Percentiles rank a stretch among this genome's conserved stretches.
Evolutionary conservation across 2,888 invertebrate species (phyloP).

Genomic region (Megaustenia siamemsis): DNA sequence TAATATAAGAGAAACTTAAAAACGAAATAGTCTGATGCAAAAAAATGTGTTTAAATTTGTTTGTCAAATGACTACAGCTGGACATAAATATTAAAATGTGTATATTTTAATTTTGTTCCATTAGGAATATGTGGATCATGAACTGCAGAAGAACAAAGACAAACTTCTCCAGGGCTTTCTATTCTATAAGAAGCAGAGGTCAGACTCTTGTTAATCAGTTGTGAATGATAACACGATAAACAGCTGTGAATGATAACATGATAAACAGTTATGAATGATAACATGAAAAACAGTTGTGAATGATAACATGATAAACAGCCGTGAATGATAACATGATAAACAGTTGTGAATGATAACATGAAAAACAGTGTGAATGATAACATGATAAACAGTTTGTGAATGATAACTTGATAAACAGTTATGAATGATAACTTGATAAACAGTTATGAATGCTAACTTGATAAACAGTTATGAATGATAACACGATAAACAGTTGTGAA

Average conservation of each 20-base stretch:
- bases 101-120: conserved; percentile 47
- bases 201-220: not conserved
- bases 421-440: too few relatives aligned
- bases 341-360: too few relatives aligned
- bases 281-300: too few relatives aligned
- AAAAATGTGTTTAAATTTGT: not conserved
- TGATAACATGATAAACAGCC: too few relatives aligned
- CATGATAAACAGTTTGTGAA: not conserved
- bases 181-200: conserved; percentile 75
- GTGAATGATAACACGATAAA: too few relatives aligned
- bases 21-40: not conserved
- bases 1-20: not conserved
- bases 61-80: too few relatives aligned
- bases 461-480: not conserved
- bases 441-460: not conserved
- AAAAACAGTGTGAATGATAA: not conserved
- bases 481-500: too few relatives aligned
- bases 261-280: too few relatives aligned
- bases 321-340: too few relatives aligned
- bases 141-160: conserved; percentile 74
- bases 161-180: conserved; percentile 76
- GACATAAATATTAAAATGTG: too few relatives aligned
- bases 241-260: too few relatives aligned
- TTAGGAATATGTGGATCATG: conserved; percentile 75
- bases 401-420: not conserved